Base-by-base conservation (phyloP, 1,140 invertebrate genomes). In the Camponotus pennsylvanicus region DNA sequence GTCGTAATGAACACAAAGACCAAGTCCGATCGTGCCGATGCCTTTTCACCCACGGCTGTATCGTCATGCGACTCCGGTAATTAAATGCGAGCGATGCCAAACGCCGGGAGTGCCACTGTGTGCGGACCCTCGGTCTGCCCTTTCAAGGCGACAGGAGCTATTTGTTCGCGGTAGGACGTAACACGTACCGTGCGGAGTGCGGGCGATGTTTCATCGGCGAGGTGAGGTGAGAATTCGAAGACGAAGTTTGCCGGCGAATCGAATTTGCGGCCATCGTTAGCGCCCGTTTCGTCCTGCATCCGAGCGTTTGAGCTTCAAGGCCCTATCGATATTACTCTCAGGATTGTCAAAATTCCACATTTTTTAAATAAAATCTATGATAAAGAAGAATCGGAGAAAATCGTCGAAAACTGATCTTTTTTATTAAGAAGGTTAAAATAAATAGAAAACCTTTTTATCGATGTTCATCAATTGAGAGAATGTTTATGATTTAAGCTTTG, bases 1-100 rank as follows among this genome's bases (percentile, higher is more conserved):
- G 2, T 5, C 64, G 64, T 70, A 80, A 80, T 57, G 64, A 80
- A 40, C 61, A 55, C 63, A 70, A 70, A 80, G 77, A 13, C 42
- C 42, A n/a, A 66, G 64, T 42, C 77, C 40, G 64, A 80, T 70
- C 4, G 77, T 52, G 64, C 27, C 63, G 32, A 42, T 45, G 27
- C 37, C 37, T 57, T 86, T 79, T 49, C 73, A 73, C 40, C 76
- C 37, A 49, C 40, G 85, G 55, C n/a, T 21, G 13, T 37, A 27
- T 40, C 79, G 55, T 75, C 59, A 69, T 15, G 42, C 11, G 6
- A 61, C 69, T 55, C 3, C 0, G 59, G n/a, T 70, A 87, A 88
- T 88, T 88, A 88, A 88, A 88, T 73, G 37, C 49, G 40, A 75
- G 49, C 75, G 42, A 87, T 42, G 67, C 21, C 45, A 55, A 67